Evolutionary conservation across 2,888 invertebrate genomes (phyloP).

Genomic region (Drosophila histrio): DNA sequence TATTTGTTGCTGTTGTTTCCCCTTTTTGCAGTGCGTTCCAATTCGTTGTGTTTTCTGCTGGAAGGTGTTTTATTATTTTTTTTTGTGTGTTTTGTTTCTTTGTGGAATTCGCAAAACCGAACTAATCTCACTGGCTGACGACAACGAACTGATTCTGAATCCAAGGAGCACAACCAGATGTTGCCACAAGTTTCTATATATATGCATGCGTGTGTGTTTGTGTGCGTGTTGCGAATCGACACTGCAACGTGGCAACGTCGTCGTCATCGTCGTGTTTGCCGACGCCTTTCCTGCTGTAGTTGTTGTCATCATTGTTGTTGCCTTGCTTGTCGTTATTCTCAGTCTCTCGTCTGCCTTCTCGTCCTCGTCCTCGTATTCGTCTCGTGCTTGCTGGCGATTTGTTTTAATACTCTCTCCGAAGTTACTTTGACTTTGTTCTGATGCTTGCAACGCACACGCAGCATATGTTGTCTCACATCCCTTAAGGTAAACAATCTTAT

Average conservation of each 20-base stretch:
- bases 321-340: slow-evolving; percentile 10
- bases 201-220: neutral
- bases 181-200: slow-evolving; percentile 66
- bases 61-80: slow-evolving; percentile 15
- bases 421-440: slow-evolving; percentile 10
- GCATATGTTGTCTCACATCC: neutral
- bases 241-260: slow-evolving; percentile 69
- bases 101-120: slow-evolving; percentile 57
- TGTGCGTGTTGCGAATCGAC: slow-evolving; percentile 41
- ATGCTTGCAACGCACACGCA: neutral
- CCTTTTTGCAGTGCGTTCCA: slow-evolving; percentile 43
- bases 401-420: slow-evolving; percentile 21
- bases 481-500: neutral
- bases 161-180: slow-evolving; percentile 83
- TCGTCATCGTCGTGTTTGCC: slow-evolving; percentile 45
- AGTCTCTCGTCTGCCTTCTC: slow-evolving; percentile 33
- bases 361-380: slow-evolving; percentile 36
- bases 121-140: slow-evolving; percentile 79
- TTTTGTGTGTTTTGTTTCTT: slow-evolving; percentile 17
- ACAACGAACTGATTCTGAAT: slow-evolving; percentile 78
- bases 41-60: slow-evolving; percentile 46
- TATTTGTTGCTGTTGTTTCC: neutral
- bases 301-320: slow-evolving; percentile 14
- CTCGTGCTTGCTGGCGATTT: slow-evolving; percentile 28
- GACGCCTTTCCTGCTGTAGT: slow-evolving; percentile 29